Base-by-base conservation (phyloP, 2,797 vertebrate species). In the Florisuga fusca region DNA sequence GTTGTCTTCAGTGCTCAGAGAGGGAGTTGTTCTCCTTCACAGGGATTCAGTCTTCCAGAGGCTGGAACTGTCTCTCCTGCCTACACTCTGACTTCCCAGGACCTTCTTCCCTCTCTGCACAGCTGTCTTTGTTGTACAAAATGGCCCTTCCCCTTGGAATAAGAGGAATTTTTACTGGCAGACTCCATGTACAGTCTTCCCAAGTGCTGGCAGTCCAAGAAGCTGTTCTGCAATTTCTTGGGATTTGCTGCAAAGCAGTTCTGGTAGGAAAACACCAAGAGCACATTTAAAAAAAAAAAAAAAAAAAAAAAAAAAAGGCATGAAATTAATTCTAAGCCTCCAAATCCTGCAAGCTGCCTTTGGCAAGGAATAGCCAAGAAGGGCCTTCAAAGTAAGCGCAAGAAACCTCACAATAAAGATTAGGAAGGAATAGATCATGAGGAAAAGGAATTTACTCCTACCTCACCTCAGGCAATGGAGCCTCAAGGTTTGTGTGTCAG, bases 251-350 rank as follows among this genome's bases (percentile, higher is more conserved):
- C 3, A 14, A 73, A 55, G 46, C 58, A 75, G 6, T 74, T 78
- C 26, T 3, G 27, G 31, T 31, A 73, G 26, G 17, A 89, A 45
- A 79, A 38, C 22, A 77, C 31, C 23, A 15, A 59, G 33, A 74
- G 67, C 6, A 53, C 10, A 17, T 45, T 85, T 36, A 8, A 36
- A 36, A 36, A 36, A 36, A 36, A 36, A 36, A 36, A 36, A 36
- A 36, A 36, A 36, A 36, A 36, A 36, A 73, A 41, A 12, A 53
- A 66, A 55, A 45, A 58, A 7, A 3, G 48, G 6, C 0, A 0
- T 77, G 53, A 80, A 23, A 36, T 12, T 34, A 54, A 71, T 62
- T 83, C 64, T 0, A 68, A 93, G 20, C 31, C 54, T 79, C 25
- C 78, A 91, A 64, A 68, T 76, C 31, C 63, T 1, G 0, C 51